phyloP scores from a whole-genome alignment of 2,888 invertebrate genomes.

The Ernsta delagoae region DNA sequence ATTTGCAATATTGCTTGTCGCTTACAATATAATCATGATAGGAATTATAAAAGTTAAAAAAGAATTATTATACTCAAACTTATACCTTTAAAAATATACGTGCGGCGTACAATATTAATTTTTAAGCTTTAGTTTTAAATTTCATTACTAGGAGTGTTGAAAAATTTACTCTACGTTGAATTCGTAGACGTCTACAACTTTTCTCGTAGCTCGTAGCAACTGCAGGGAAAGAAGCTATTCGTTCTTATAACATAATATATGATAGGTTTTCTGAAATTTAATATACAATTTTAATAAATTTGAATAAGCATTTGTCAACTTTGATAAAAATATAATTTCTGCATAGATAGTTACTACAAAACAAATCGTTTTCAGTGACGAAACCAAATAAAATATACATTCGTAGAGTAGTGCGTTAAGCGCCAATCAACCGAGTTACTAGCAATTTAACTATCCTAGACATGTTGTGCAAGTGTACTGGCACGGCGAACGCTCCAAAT shows the following conservation, averaged over 20 bases:
- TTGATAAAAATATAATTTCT: background rate
- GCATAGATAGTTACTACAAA: too few species aligned
- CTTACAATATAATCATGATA: too few species aligned
- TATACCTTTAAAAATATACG: too few species aligned
- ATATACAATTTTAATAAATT: too few species aligned
- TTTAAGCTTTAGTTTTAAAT: too few species aligned
- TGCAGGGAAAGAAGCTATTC: background rate
- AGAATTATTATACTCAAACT: too few species aligned
- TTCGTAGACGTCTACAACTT: conserved; percentile 34
- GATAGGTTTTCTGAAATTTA: background rate
- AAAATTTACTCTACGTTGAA: background rate
- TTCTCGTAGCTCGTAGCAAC: conserved; percentile 31
- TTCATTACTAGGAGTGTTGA: background rate
- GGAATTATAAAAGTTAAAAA: too few species aligned
- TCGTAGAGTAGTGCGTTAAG: background rate
- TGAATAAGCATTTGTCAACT: too few species aligned
- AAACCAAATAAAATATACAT: background rate
- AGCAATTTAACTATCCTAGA: conserved; percentile 35
- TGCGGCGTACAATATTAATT: too few species aligned
- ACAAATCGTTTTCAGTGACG: background rate
- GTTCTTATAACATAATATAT: too few species aligned
- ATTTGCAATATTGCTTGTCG: too few species aligned
- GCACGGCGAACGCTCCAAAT: conserved; percentile 71
- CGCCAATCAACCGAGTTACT: background rate
- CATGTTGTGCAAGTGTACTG: conserved; percentile 61